These are phyloP conservation scores for Drosophila setosimentum DNA, from an alignment of 2,888 invertebrate genomes.

Conservation along the genomic window DNA sequence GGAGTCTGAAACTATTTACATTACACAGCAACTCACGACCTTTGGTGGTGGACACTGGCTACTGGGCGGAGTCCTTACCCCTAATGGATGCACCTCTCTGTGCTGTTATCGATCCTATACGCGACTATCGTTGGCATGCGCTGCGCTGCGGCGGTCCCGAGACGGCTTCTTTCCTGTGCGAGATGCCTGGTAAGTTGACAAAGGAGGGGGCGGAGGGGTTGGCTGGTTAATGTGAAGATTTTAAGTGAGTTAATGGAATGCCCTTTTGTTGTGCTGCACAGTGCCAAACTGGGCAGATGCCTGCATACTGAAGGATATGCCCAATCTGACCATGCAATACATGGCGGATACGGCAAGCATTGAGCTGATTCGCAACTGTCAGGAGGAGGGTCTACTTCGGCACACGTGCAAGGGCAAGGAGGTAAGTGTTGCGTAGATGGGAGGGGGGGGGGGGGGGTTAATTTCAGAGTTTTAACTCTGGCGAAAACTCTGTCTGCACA, in stretches of 20 bases:
- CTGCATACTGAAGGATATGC: conserved; percentile 90
- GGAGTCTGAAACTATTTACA: background rate
- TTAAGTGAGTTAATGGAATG: background rate
- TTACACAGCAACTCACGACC: conserved; percentile 83
- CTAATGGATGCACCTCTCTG: conserved; percentile 89
- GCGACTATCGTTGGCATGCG: conserved; percentile 92
- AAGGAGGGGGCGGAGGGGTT: background rate
- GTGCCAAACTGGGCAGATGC: conserved; percentile 93
- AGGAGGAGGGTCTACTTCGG: conserved; percentile 90
- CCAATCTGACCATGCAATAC: conserved; percentile 90
- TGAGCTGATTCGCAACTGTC: conserved; percentile 91
- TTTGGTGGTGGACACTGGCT: conserved; percentile 86
- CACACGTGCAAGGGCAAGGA: conserved; percentile 91
- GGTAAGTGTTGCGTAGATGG: conserved; percentile 85
- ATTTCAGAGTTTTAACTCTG: background rate
- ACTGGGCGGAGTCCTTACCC: conserved; percentile 90
- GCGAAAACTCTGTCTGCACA: background rate
- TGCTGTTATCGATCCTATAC: conserved; percentile 90
- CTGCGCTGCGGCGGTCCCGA: conserved; percentile 91
- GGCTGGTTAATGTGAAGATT: background rate
- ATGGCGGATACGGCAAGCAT: conserved; percentile 92
- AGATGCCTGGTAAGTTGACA: conserved; percentile 89
- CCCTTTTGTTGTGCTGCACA: conserved; percentile 76
- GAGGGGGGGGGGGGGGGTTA: rapidly evolving
- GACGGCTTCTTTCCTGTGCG: conserved; percentile 92